Evolutionary conservation across 2,113 vertebrate species (phyloP).

Genomic region (Cathartes aura): DNA sequence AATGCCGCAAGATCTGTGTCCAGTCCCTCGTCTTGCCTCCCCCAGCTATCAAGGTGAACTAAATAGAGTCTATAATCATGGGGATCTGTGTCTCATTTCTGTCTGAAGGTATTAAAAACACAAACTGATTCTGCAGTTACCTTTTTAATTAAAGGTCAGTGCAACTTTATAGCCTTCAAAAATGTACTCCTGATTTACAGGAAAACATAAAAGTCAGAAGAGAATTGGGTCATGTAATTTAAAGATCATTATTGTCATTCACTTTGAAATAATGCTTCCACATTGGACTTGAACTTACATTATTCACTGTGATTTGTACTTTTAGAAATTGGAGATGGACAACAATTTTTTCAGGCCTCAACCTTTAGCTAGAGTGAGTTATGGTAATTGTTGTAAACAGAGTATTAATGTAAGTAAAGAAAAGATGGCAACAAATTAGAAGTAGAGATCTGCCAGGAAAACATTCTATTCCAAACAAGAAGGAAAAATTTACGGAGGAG

Average conservation of each 20-base stretch:
- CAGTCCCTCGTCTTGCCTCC: background rate
- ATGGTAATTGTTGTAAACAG: conserved; percentile 49
- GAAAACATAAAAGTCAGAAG: conserved; percentile 46
- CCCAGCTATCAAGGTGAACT: background rate
- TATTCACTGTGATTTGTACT: conserved; percentile 26
- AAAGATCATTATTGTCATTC: conserved; percentile 36
- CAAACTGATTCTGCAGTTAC: background rate
- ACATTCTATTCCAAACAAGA: background rate
- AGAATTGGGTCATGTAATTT: conserved; percentile 11
- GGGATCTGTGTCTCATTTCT: background rate
- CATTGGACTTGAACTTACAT: background rate
- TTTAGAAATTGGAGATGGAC: background rate
- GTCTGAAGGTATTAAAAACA: background rate
- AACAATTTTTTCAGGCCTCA: conserved; percentile 36
- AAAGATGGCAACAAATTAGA: conserved; percentile 7
- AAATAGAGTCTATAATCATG: background rate
- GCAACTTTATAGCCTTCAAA: conserved; percentile 11
- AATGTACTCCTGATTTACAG: conserved; percentile 19
- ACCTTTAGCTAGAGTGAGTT: conserved; percentile 40
- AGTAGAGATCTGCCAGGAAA: background rate
- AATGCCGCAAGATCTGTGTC: background rate
- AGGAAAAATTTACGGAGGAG: background rate
- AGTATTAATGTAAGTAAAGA: conserved; percentile 14
- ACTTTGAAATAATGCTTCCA: conserved; percentile 34
- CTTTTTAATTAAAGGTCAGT: conserved; percentile 49